Evolutionary conservation across 1,140 invertebrate species (phyloP), one percentile per base, ranked within the genome.

Genomic region (Drosophila burlai): DNA sequence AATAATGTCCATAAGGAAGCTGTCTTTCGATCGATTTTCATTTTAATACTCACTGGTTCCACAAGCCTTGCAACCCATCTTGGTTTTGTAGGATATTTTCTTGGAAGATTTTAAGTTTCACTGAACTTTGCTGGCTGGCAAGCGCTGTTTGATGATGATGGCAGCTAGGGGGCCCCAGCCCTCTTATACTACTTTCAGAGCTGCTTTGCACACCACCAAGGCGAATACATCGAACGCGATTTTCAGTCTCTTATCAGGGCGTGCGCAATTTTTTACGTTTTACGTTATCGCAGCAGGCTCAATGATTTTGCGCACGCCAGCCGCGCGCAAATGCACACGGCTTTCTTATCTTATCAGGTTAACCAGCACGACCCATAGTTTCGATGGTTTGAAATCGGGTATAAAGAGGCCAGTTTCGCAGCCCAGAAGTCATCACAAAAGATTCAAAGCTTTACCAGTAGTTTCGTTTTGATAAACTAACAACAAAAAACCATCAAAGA

Each of bases 41-140:
- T 15, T 0, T 36, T 0, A 60, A 2, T 59, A 83, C 83, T 89
- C 40, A 87, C 83, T 87, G 34, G 40, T 83, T 83, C 76, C 83
- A 34, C 83, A 87, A 65, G 67, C 81, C 38, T 87, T 89, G 84
- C 83, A 87, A 81, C 50, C 84, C 84, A 87, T 87, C 63, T 60
- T 80, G 18, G 34, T 15, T 63, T 40, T 42, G 36, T 60, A 38
- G 24, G n/a, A 36, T 49, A 43, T 36, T 18, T 31, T 57, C 13
- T 26, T 26, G 36, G 8, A 10, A 8, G 13, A 54, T 65, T 21
- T 49, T 11, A 24, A 13, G 4, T 21, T 24, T 1, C 47, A 47
- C 26, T 62, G 24, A 21, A 49, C 46, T 69, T 69, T 40, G 21
- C 36, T 29, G 21, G 21, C 26, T 29, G 29, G 40, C 24, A 47